Base-by-base conservation (phyloP, 1,140 invertebrate species). In the Helicoverpa armigera region DNA sequence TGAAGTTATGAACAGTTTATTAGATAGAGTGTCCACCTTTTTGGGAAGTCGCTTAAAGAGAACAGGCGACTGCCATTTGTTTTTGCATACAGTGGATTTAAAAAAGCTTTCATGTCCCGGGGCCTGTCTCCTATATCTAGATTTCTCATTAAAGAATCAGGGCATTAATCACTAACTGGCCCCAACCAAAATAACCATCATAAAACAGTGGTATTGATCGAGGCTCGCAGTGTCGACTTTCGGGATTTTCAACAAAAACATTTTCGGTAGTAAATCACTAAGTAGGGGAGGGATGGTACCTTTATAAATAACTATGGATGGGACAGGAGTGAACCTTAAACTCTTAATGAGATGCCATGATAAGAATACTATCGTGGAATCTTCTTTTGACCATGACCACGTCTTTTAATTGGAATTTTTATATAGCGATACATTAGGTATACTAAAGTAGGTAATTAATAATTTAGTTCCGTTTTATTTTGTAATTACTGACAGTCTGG, bases 181-280 rank as follows among this genome's bases (percentile, higher is more conserved):
- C 43, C 2, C 12, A 69, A 35, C 29, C 23, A 63, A 65, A 43
- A 48, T 35, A 63, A 29, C 14, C 60, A 29, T 29, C 2, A 31
- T 11, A 65, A 43, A 48, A 48, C 65, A 69, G 16, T 51, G 9
- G 0, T 31, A 69, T 69, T 16, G 65, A 69, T 50, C 43, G 4
- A 69, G 48, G 2, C 13, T 69, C 48, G 18, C 12, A 18, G n/a
- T 69, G 10, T 69, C 16, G 14, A 16, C 65, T 23, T 43, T 9
- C 4, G 48, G 31, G 48, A 23, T 51, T 69, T 51, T 69, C 48
- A 51, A 16, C 4, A 43, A 51, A 18, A 69, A 29, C 51, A 50
- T 51, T 69, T 69, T 51, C 18, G 16, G 65, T 69, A 50, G 18
- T 69, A 51, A 69, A 69, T 69, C 48, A 69, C 65, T 2, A 51